Evolutionary conservation across 2,113 vertebrate species (phyloP), one percentile per base, ranked within the genome.

Genomic region (Pollimyrus isidori): DNA sequence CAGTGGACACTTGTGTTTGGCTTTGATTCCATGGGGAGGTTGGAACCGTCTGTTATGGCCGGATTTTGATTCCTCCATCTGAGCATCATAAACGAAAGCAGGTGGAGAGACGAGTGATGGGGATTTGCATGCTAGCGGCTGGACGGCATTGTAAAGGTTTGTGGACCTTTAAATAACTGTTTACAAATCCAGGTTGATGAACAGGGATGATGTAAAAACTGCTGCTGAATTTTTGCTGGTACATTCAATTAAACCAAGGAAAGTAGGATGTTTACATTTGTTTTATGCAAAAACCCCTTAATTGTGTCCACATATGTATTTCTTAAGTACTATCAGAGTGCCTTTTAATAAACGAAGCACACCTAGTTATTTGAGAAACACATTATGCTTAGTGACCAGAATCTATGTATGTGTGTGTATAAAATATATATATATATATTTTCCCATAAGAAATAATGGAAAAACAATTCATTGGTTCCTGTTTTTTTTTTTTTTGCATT

Each of bases 281-380:
- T 89, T 87, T 92, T 89, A 93, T 39, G 62, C 90, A 93, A 80
- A 80, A 91, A 88, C 89, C 88, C 85, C 82, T 89, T 94, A 93
- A 95, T 93, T 91, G 91, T 62, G 90, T 87, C 91, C 90, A 90
- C 46, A 89, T 89, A n/a, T 89, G 87, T 89, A 35, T 83, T 91
- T 84, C 93, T 76, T 87, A 50, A 84, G 91, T 90, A 89, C 65
- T 88, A 90, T 93, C 89, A 89, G 65, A 90, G 80, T 30, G 26
- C 90, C 89, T 88, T 39, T 56, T 50, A 92, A 92, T 92, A 91
- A 89, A 73, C 6, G 5, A 87, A 89, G 89, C 50, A 88, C 92
- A 89, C 91, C 85, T 87, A 42, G 87, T 92, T 86, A 91, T 93
- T 90, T 93, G 46, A 23, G n/a, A 89, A 76, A 87, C 89, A 89